A percentile compares a stretch with the other conserved stretches of the same genome.
Evolutionary conservation across 2,888 invertebrate genomes (phyloP).

Genomic region (Tromatobia lineatoria): DNA sequence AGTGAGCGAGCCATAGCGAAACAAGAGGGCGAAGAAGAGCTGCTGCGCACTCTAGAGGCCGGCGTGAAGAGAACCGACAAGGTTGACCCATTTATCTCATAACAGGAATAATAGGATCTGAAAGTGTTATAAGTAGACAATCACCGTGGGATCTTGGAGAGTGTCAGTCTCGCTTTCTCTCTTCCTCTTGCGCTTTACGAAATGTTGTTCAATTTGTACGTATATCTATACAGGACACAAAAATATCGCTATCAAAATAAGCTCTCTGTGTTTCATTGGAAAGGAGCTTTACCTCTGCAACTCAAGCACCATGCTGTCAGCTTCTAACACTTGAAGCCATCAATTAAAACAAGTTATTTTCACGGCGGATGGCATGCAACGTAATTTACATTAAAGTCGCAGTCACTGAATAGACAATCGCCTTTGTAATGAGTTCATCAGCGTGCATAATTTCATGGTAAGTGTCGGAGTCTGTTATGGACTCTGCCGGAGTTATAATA

Average conservation of each 20-base stretch:
- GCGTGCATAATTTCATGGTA: neutral
- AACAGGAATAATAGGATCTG: slow-evolving; percentile 78
- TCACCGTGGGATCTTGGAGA: slow-evolving; percentile 76
- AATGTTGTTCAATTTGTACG: slow-evolving; percentile 51
- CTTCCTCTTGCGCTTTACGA: neutral
- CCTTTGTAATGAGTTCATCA: neutral
- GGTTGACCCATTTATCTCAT: slow-evolving; percentile 78
- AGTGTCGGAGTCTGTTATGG: neutral
- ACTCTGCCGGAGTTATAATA: neutral
- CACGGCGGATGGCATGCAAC: neutral
- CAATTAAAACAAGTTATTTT: slow-evolving; percentile 23
- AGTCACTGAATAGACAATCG: slow-evolving; percentile 2
- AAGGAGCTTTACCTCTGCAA: slow-evolving; percentile 54
- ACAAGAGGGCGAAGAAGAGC: slow-evolving; percentile 51
- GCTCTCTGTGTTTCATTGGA: slow-evolving; percentile 50
- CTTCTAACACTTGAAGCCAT: slow-evolving; percentile 50
- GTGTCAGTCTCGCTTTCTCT: slow-evolving; percentile 23
- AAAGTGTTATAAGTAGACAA: slow-evolving; percentile 77
- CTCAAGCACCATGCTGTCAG: slow-evolving; percentile 9
- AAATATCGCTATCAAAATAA: slow-evolving; percentile 53
- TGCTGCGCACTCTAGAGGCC: slow-evolving; percentile 11
- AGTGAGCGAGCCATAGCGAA: slow-evolving; percentile 52
- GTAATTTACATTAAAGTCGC: slow-evolving; percentile 11
- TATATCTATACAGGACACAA: slow-evolving; percentile 33
- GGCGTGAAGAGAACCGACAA: slow-evolving; percentile 61